Percentiles rank a stretch among this genome's conserved stretches.
Conservation (phyloP, 2,797 vertebrate genomes). For the Sphenodon punctatus region DNA sequence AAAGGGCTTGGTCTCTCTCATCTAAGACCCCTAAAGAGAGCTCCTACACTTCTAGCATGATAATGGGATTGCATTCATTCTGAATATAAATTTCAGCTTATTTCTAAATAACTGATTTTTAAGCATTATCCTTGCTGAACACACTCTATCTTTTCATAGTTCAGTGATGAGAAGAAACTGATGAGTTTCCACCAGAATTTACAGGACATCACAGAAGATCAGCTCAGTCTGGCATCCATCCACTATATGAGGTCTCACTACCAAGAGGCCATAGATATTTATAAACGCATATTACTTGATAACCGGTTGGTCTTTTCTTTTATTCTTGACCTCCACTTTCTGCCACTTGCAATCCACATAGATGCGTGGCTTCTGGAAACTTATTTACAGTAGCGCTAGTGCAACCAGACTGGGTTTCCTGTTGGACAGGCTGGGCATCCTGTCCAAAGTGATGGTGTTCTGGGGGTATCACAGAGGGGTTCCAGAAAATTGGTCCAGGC, state of each 20-base stretch:
- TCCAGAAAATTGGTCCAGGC: too few species aligned
- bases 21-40: background rate
- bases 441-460: too few species aligned
- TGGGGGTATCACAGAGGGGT: too few species aligned
- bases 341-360: background rate
- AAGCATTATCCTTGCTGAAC: background rate
- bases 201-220: constrained; percentile 95
- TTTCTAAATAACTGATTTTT: background rate
- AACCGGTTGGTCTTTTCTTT: constrained; percentile 81
- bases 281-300: constrained; percentile 92
- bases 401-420: background rate
- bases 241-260: constrained; percentile 99
- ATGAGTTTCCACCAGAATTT: constrained; percentile 98
- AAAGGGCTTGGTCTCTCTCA: background rate
- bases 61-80: background rate
- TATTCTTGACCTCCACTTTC: background rate
- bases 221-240: constrained; percentile 96
- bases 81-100: background rate
- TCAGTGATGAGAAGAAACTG: constrained; percentile 93
- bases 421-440: too few species aligned
- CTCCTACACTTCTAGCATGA: background rate
- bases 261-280: constrained; percentile 98
- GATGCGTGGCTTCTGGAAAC: constrained; percentile 13
- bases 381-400: background rate
- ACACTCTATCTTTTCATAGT: constrained; percentile 76